A percentile compares a stretch with the other conserved stretches of the same genome.
Conservation (phyloP, 1,140 invertebrate species). For the Anastrepha obliqua region DNA sequence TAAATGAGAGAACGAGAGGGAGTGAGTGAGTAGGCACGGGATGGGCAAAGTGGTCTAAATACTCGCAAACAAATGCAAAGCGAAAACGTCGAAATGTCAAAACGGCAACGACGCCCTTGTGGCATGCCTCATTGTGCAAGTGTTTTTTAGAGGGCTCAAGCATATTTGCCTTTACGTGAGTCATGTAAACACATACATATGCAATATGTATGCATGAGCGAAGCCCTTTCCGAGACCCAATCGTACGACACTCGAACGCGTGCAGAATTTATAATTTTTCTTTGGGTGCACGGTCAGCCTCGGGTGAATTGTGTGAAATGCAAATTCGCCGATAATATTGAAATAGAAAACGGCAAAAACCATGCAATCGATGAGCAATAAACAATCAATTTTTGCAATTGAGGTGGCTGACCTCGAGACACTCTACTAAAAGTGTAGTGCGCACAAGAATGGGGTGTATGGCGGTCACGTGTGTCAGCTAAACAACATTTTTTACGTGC, state of each 20-base stretch:
- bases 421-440: neutral
- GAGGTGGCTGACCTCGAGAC: constrained; percentile 34
- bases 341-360: neutral
- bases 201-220: neutral
- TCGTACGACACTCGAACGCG: constrained; percentile 1
- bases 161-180: neutral
- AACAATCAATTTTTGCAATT: constrained; percentile 49
- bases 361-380: constrained; percentile 34
- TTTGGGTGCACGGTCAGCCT: neutral
- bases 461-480: neutral
- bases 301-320: constrained; percentile 21
- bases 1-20: neutral
- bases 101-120: constrained; percentile 19
- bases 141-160: neutral
- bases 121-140: neutral
- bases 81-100: neutral
- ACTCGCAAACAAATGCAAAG: neutral
- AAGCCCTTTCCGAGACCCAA: neutral
- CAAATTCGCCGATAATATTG: constrained; percentile 8
- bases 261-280: constrained; percentile 29
- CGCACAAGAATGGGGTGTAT: no score
- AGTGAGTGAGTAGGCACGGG: neutral
- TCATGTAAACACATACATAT: neutral
- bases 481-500: neutral
- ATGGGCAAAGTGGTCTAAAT: neutral